Conservation (phyloP, 2,113 vertebrate species). For the Phasianus colchicus region DNA sequence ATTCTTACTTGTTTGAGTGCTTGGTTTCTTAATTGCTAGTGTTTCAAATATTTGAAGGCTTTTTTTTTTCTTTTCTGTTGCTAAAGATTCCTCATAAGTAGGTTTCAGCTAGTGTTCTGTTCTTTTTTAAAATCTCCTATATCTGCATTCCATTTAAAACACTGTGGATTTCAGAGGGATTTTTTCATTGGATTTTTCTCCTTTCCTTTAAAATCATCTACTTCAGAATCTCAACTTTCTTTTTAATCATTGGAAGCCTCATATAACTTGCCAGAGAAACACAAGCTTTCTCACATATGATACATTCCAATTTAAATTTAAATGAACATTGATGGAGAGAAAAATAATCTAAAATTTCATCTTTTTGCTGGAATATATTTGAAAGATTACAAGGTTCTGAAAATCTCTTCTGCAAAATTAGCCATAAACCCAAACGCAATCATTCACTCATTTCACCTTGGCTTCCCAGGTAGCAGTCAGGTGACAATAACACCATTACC, state of each 20-base stretch:
- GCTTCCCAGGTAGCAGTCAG: not conserved
- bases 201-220: not conserved
- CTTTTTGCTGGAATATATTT: not conserved
- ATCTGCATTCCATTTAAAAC: not conserved
- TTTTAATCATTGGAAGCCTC: not conserved
- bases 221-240: not conserved
- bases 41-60: not conserved
- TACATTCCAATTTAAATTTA: constrained; percentile 9
- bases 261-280: not conserved
- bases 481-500: not conserved
- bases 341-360: constrained; percentile 17
- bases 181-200: not conserved
- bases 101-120: not conserved
- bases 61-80: not conserved
- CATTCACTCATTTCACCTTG: not conserved
- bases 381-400: not conserved
- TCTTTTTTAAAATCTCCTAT: not conserved
- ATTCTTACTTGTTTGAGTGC: not conserved
- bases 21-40: constrained; percentile 8
- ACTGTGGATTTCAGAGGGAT: not conserved
- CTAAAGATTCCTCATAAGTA: not conserved
- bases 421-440: not conserved
- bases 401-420: constrained; percentile 1
- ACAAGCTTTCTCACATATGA: not conserved
- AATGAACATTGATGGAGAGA: not conserved